Percentiles rank a stretch among this genome's conserved stretches.
phyloP scores from a whole-genome alignment of 2,888 invertebrate genomes.

The Drosophila meridionalis region DNA sequence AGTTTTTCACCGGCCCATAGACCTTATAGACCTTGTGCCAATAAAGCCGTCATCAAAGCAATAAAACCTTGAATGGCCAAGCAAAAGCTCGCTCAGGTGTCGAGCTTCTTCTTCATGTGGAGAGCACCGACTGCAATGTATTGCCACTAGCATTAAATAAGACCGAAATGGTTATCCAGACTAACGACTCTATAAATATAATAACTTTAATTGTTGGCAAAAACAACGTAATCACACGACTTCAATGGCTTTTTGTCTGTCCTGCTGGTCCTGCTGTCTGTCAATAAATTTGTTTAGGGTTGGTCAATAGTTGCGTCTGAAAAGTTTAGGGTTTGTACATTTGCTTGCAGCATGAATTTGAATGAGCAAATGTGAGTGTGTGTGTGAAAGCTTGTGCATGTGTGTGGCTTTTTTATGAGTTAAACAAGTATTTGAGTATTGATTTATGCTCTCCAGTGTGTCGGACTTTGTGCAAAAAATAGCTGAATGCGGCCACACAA shows the following conservation, averaged over 20 bases:
- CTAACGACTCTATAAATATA: constrained; percentile 37
- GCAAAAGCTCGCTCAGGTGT: constrained; percentile 3
- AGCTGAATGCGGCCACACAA: constrained; percentile 58
- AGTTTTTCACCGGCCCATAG: too few relatives aligned
- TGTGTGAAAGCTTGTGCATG: background rate
- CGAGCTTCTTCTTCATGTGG: constrained; percentile 2
- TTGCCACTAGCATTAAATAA: constrained; percentile 15
- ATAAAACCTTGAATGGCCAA: constrained; percentile 1
- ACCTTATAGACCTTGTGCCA: background rate
- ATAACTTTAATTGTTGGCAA: constrained; percentile 44
- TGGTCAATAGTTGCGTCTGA: constrained; percentile 26
- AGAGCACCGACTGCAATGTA: constrained; percentile 12
- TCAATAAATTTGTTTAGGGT: constrained; percentile 28
- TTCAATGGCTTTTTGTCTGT: constrained; percentile 3
- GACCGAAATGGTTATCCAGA: background rate
- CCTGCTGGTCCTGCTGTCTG: background rate
- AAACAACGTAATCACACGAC: constrained; percentile 12
- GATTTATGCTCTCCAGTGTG: constrained; percentile 62
- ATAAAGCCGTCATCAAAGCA: constrained; percentile 3
- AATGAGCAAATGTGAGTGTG: background rate
- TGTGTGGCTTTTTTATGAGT: constrained; percentile 14
- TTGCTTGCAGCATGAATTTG: background rate
- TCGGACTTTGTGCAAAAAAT: constrained; percentile 41
- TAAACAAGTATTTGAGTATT: constrained; percentile 43
- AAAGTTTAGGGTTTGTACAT: constrained; percentile 9